A percentile compares a stretch with the other conserved stretches of the same genome.
These are phyloP conservation scores for Eubucco bourcierii DNA, from an alignment of 2,113 vertebrate species.

Conservation along the genomic window DNA sequence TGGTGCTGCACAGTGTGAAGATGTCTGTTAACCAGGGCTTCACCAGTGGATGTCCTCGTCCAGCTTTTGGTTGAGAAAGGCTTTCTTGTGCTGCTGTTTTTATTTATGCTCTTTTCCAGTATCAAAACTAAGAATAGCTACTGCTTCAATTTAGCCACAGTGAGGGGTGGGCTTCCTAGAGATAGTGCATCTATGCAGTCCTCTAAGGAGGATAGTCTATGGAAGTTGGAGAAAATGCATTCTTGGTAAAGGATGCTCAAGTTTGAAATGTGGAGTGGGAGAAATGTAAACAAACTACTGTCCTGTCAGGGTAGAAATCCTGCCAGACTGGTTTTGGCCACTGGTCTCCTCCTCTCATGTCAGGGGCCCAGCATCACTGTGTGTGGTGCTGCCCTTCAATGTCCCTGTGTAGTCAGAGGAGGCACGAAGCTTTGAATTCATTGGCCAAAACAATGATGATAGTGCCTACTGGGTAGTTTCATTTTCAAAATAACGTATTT, in stretches of 20 bases:
- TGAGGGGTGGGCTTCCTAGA: background rate
- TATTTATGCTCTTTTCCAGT: background rate
- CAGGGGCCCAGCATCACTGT: too few relatives aligned
- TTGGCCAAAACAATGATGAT: too few relatives aligned
- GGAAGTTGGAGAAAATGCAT: background rate
- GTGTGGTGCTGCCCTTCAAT: too few relatives aligned
- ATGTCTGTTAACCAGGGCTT: background rate
- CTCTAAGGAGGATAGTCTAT: background rate
- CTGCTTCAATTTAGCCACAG: background rate
- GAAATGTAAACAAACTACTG: background rate
- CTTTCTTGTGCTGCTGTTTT: background rate
- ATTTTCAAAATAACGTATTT: too few relatives aligned
- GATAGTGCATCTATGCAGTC: background rate
- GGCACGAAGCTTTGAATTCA: too few relatives aligned
- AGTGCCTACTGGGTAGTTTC: too few relatives aligned
- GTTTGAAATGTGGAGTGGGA: background rate
- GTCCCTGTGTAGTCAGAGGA: too few relatives aligned
- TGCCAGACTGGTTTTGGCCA: too few relatives aligned
- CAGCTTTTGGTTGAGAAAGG: background rate
- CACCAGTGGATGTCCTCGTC: background rate
- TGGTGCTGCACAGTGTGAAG: background rate
- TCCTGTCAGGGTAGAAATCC: too few relatives aligned
- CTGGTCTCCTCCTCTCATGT: too few relatives aligned
- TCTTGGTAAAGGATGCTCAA: background rate
- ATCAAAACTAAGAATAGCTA: background rate